These are phyloP conservation scores for Columba janthina DNA, from an alignment of 2,113 vertebrate genomes.

Conservation along the genomic window DNA sequence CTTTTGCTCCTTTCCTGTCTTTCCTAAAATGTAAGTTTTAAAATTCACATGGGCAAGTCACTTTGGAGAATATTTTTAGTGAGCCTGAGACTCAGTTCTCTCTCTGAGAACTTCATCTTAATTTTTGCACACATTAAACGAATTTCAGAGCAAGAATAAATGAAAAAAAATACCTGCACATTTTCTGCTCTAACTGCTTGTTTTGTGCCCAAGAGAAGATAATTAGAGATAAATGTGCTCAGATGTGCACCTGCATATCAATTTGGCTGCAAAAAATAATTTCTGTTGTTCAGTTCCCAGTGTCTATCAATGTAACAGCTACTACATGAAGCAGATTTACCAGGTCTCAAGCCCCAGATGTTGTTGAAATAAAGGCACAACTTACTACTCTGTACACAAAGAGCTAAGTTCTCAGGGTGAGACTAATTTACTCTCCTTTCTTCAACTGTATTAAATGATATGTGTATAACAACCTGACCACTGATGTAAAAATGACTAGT, in stretches of 20 bases:
- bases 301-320: background rate
- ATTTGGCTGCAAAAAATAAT: conserved; percentile 23
- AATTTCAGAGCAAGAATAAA: background rate
- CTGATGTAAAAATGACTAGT: background rate
- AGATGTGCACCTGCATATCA: conserved; percentile 27
- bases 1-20: background rate
- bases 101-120: background rate
- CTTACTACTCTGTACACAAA: background rate
- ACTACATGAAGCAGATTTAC: background rate
- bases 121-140: background rate
- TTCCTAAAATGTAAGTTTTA: background rate
- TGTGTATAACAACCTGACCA: background rate
- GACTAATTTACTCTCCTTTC: background rate
- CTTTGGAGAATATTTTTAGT: background rate
- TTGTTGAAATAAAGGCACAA: background rate
- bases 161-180: background rate
- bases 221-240: conserved; percentile 36
- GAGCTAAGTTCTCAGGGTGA: background rate
- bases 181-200: background rate
- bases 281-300: background rate
- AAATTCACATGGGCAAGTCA: background rate
- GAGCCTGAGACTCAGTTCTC: background rate
- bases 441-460: background rate
- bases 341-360: background rate
- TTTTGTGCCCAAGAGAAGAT: conserved; percentile 16